A percentile compares a stretch with the other conserved stretches of the same genome.
Conservation (phyloP, 2,888 invertebrate species). For the Tenthredo scrophulariae region DNA sequence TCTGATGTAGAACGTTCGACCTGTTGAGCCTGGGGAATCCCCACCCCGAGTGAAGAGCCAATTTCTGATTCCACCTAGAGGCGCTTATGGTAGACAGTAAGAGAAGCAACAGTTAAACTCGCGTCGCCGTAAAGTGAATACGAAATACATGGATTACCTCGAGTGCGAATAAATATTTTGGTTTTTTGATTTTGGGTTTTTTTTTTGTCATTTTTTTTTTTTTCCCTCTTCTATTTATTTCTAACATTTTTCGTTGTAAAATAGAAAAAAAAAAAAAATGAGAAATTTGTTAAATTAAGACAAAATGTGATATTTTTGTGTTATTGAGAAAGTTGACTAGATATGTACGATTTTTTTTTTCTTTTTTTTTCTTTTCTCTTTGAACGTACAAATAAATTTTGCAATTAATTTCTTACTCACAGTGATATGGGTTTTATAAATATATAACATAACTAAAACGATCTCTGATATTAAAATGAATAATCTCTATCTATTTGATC, state of each 20-base stretch:
- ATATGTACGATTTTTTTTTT: neutral
- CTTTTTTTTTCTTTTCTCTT: neutral
- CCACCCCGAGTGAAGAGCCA: neutral
- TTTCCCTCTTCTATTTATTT: neutral
- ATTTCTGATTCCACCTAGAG: slow-evolving; percentile 9
- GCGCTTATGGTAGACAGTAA: neutral
- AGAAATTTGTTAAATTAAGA: neutral
- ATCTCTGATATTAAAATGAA: neutral
- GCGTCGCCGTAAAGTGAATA: slow-evolving; percentile 36
- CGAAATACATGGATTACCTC: neutral
- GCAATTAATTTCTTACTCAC: neutral
- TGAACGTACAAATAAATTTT: neutral
- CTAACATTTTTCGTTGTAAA: neutral
- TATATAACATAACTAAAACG: neutral
- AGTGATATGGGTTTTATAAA: neutral
- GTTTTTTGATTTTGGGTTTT: too few species aligned
- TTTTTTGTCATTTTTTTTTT: too few species aligned
- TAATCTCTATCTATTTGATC: slow-evolving; percentile 37
- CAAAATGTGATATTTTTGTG: slow-evolving; percentile 7
- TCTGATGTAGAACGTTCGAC: slow-evolving; percentile 41
- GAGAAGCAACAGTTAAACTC: slow-evolving; percentile 40
- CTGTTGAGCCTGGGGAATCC: slow-evolving; percentile 21
- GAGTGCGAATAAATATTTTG: slow-evolving; percentile 12
- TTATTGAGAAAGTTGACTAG: neutral
- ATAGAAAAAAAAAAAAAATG: neutral